Conservation (phyloP, 2,888 invertebrate species). For the Cynaeus angustus region DNA sequence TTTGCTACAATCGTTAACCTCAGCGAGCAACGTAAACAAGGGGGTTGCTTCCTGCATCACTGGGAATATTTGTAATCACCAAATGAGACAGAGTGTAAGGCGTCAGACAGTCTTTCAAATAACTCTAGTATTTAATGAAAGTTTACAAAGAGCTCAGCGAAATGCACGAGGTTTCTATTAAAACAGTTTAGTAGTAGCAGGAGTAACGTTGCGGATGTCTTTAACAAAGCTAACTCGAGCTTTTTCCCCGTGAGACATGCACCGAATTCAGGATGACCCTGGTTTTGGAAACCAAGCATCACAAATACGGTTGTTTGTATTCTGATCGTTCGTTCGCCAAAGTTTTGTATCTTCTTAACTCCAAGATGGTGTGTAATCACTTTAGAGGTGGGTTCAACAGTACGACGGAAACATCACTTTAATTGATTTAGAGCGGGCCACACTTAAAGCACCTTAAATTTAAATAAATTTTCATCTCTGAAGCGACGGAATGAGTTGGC, state of each 20-base stretch:
- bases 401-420: conserved; percentile 47
- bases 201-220: conserved; percentile 64
- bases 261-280: conserved; percentile 62
- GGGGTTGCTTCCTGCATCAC: conserved; percentile 5
- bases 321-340: conserved; percentile 64
- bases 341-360: conserved; percentile 70
- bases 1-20: conserved; percentile 2
- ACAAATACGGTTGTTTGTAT: conserved; percentile 70
- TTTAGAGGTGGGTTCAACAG: conserved; percentile 56
- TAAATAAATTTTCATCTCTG: conserved; percentile 41
- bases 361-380: conserved; percentile 66
- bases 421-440: conserved; percentile 49
- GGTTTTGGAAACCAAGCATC: conserved; percentile 63
- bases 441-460: conserved; percentile 33
- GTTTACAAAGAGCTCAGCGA: conserved; percentile 54
- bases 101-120: conserved; percentile 9
- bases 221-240: conserved; percentile 66
- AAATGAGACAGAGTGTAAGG: conserved; percentile 25
- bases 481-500: conserved; percentile 11
- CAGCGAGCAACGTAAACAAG: background rate
- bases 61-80: conserved; percentile 15
- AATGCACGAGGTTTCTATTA: conserved; percentile 57
- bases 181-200: conserved; percentile 57
- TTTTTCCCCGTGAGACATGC: conserved; percentile 61
- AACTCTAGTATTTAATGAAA: conserved; percentile 53